Evolutionary conservation across 2,888 invertebrate species (phyloP).

Genomic region (Parelbella ahira): DNA sequence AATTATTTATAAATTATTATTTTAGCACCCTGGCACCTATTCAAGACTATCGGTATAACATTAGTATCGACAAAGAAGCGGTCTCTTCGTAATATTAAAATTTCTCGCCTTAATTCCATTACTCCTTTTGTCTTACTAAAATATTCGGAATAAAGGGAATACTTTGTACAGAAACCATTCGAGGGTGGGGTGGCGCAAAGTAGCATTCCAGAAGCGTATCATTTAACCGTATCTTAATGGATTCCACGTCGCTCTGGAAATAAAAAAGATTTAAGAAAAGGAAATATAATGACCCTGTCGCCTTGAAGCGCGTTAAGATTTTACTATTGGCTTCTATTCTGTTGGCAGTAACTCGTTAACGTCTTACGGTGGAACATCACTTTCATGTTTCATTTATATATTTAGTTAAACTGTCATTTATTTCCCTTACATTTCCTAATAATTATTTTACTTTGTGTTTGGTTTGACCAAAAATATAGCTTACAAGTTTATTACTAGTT

Average conservation of each 20-base stretch:
- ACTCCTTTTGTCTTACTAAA: slow-evolving; percentile 7
- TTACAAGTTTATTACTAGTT: not conserved
- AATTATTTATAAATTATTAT: too few relatives aligned
- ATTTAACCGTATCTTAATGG: slow-evolving; percentile 36
- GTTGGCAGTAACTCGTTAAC: not conserved
- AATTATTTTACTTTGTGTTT: too few relatives aligned
- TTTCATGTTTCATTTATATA: too few relatives aligned
- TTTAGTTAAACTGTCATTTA: too few relatives aligned
- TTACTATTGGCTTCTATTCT: not conserved
- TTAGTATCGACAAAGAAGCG: too few relatives aligned
- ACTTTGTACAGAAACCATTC: slow-evolving; percentile 12
- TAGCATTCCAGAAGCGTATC: slow-evolving; percentile 31
- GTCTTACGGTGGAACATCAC: too few relatives aligned
- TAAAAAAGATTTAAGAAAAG: slow-evolving; percentile 32
- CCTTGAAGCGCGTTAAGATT: slow-evolving; percentile 32
- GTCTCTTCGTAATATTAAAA: not conserved
- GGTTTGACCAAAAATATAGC: not conserved
- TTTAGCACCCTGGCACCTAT: too few relatives aligned
- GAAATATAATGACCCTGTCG: slow-evolving; percentile 33
- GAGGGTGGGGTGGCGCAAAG: slow-evolving; percentile 25
- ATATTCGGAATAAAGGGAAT: slow-evolving; percentile 22
- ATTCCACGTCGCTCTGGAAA: slow-evolving; percentile 32
- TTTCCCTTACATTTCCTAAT: too few relatives aligned
- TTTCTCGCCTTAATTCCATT: slow-evolving; percentile 9
- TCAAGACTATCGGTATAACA: too few relatives aligned